These are phyloP conservation scores for Benthosema pterotum DNA, from an alignment of 2,797 vertebrate species.

Conservation along the genomic window DNA sequence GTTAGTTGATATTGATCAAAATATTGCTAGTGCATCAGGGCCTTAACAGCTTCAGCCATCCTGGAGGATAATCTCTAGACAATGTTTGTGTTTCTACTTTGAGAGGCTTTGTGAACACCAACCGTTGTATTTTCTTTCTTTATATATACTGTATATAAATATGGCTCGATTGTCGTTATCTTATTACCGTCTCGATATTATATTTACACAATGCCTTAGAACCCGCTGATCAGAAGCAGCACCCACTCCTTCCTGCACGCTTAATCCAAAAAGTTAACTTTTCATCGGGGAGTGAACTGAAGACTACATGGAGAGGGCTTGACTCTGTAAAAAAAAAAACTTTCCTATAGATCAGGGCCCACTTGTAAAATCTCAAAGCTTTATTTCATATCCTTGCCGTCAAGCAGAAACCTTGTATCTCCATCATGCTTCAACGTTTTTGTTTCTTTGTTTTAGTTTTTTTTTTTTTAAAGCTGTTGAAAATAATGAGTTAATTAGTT, in stretches of 20 bases:
- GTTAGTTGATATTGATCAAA: no score
- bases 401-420: no score
- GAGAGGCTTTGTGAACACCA: conserved; percentile 35
- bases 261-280: conserved; percentile 28
- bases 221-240: conserved; percentile 14
- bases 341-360: no score
- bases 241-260: conserved; percentile 14
- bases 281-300: background rate
- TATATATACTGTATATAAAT: conserved; percentile 59
- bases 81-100: conserved; percentile 29
- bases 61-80: conserved; percentile 1
- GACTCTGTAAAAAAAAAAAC: conserved; percentile 2
- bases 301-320: conserved; percentile 4
- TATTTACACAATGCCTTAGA: conserved; percentile 76
- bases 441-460: conserved; percentile 18
- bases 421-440: conserved; percentile 30
- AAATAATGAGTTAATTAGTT: no score
- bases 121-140: background rate
- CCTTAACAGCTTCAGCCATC: conserved; percentile 19
- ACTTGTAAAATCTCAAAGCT: no score
- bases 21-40: no score
- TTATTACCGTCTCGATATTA: conserved; percentile 63
- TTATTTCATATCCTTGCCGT: no score
- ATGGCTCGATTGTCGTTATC: conserved; percentile 83
- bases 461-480: no score